Evolutionary conservation across 2,888 invertebrate species (phyloP), one percentile per base, ranked within the genome.

Genomic region (Imbricaverruca yamaguchii): DNA sequence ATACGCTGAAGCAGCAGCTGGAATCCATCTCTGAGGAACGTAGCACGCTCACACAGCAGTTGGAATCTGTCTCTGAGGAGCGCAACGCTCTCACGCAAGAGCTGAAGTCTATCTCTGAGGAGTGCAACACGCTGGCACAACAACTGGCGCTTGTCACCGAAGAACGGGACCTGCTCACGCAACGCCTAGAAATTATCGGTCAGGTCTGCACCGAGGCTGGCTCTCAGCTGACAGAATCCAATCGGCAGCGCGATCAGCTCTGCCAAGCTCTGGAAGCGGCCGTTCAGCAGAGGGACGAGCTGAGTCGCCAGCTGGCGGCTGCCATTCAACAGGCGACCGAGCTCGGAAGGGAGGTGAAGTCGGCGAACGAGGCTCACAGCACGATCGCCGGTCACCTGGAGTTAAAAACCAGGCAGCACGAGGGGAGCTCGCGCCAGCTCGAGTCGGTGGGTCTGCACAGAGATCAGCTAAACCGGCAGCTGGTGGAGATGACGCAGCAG

Each of bases 231-330:
- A 74, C 53, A 9, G 74, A 74, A 21, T 53, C 74, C 21, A 74
- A 74, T 10, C 74, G 55, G 55, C 74, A 74, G 53, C 74, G 74
- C 4, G 74, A 55, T 18, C 74, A 74, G 74, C 55, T 74, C 39
- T 74, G 53, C 55, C 74, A 53, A 21, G 74, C 74, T 3, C 74
- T 74, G 8, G 53, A 53, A 9, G 74, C 74, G 21, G 55, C 74
- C 74, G 55, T 55, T 55, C 74, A 74, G 74, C 74, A 74, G 55
- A 53, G 74, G 10, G 74, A 74, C 9, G 74, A 74, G 74, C 74
- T 74, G 18, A 53, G 11, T 18, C 74, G 53, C 10, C 74, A 74
- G 53, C 53, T 74, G 21, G 18, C 53, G 8, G 12, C 53, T 18
- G 74, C 53, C 9, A 53, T 12, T 18, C 53, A 74, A 10, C 74